Evolutionary conservation across 2,888 invertebrate species (phyloP), one percentile per base, ranked within the genome.

Genomic region (Colostygia pectinataria): DNA sequence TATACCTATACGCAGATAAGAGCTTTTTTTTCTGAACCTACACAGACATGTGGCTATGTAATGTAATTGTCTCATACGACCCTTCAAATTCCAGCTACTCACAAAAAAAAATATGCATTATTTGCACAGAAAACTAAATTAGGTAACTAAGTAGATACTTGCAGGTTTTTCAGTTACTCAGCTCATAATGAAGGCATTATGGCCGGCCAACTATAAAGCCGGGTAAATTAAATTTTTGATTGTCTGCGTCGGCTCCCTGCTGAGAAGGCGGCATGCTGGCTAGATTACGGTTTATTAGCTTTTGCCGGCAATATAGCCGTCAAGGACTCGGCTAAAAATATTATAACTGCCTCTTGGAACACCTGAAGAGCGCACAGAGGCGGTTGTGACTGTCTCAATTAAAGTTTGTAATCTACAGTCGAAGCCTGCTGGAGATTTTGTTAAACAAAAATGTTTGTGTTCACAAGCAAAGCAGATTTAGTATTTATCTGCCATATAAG

Each of bases 251-350:
- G 52, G 37, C 15, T 27, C 38, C 52, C 46, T 28, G 46, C 29
- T 33, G 46, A 24, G 40, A 40, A 39, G 36, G 37, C 41, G 38
- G 45, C 18, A 25, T 37, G 46, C 36, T 42, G 38, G 52, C 52
- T 47, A 52, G 52, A 52, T 52, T 52, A 52, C 52, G 38, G 52
- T 39, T 52, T 52, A 52, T 52, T 52, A 47, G 42, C 46, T 52
- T 52, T 47, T 20, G 42, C 42, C 28, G 46, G 52, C 52, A 52
- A 46, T 52, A 52, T 46, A 39, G 41, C 40, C 38, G 6, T 20
- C 20, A 39, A 38, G 36, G 42, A 31, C 29, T 37, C 28, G 33
- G 38, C 27, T 25, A 52, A 51, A 52, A 46, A 45, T 51, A 46
- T 46, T 20, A 33, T 12, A 36, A n/a, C 10, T 18, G 18, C 43